These are phyloP conservation scores for Brachionus paranguensis DNA, from an alignment of 1,140 invertebrate genomes.

Conservation along the genomic window DNA sequence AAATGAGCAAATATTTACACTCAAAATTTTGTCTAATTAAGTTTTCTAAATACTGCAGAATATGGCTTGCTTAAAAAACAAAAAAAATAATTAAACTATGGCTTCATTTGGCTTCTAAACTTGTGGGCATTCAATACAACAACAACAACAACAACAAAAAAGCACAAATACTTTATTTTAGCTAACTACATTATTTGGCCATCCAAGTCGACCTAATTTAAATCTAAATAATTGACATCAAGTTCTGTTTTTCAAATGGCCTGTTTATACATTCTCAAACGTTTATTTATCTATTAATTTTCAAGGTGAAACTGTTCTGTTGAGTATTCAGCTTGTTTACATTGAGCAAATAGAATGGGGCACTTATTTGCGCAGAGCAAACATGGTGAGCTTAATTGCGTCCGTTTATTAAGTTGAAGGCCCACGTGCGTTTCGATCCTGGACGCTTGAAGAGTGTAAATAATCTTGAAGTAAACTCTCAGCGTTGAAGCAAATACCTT, in stretches of 20 bases:
- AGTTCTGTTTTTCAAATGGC: background rate
- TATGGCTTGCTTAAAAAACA: constrained; percentile 5
- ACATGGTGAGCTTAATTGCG: background rate
- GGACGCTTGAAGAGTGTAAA: background rate
- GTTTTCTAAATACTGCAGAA: constrained; percentile 4
- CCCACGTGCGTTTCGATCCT: constrained; percentile 15
- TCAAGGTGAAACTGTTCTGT: constrained; percentile 11
- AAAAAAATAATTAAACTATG: constrained; percentile 32
- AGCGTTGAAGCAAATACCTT: background rate
- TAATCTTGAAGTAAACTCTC: background rate
- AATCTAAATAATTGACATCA: background rate
- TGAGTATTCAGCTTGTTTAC: constrained; percentile 29
- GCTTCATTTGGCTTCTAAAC: constrained; percentile 30
- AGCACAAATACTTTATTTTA: background rate
- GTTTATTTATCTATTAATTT: constrained; percentile 26
- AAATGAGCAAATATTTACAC: constrained; percentile 15
- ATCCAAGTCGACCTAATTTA: constrained; percentile 3
- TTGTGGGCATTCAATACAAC: constrained; percentile 4
- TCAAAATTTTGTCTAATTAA: constrained; percentile 31
- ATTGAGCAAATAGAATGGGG: background rate
- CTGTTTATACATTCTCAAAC: background rate
- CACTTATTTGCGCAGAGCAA: background rate
- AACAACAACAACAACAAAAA: background rate
- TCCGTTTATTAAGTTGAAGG: background rate
- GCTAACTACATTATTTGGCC: constrained; percentile 2